A percentile compares a stretch with the other conserved stretches of the same genome.
These are phyloP conservation scores for Rhinogobius similis DNA, from an alignment of 2,113 vertebrate species.

Conservation along the genomic window DNA sequence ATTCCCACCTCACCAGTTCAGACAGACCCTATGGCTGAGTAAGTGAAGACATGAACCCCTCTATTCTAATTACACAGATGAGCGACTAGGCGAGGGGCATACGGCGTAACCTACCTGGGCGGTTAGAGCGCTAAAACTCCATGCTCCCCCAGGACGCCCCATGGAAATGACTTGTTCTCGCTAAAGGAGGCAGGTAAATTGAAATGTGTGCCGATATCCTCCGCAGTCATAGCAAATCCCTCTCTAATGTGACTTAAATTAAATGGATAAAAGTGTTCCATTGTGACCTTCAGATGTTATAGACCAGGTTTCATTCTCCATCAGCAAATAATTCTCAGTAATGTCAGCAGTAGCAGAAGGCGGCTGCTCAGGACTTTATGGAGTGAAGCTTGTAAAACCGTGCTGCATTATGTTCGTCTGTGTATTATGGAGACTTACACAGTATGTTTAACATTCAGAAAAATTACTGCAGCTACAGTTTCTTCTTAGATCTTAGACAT, in stretches of 20 bases:
- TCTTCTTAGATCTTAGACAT: too few species aligned
- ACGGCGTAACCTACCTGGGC: neutral
- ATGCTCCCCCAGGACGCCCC: neutral
- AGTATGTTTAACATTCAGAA: neutral
- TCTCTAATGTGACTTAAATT: constrained; percentile 41
- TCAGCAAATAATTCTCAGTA: constrained; percentile 37
- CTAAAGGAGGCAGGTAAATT: neutral
- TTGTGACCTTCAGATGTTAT: constrained; percentile 42
- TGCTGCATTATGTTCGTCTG: neutral
- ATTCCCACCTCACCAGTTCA: neutral
- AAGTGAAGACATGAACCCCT: constrained; percentile 10
- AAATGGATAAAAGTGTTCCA: constrained; percentile 38
- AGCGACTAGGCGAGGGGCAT: neutral
- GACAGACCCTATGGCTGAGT: constrained; percentile 5
- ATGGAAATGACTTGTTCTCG: neutral
- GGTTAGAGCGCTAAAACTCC: constrained; percentile 2
- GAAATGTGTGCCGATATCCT: constrained; percentile 6
- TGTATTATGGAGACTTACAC: neutral
- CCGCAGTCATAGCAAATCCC: constrained; percentile 8
- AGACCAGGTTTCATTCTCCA: neutral
- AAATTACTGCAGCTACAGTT: neutral
- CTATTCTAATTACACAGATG: constrained; percentile 30
- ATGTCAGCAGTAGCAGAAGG: constrained; percentile 18
- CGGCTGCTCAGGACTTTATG: constrained; percentile 25
- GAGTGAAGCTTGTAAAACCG: constrained; percentile 40